Conservation (phyloP, 2,888 invertebrate genomes). For the Prosapia bicincta region DNA sequence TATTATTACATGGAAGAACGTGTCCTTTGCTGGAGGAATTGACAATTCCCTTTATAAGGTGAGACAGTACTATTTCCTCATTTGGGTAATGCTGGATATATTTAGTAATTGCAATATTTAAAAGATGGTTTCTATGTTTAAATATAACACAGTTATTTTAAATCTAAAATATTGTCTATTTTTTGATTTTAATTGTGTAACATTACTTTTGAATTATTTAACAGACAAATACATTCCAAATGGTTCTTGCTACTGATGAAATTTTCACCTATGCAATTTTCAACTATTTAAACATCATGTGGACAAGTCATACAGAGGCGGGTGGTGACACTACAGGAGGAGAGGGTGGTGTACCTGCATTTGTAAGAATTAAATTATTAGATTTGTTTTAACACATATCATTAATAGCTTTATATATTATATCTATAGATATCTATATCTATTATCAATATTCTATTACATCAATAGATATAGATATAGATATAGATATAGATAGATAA, state of each 20-base stretch:
- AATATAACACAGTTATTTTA: no score
- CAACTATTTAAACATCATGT: constrained; percentile 87
- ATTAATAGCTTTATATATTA: no score
- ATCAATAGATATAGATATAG: no score
- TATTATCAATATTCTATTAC: background rate
- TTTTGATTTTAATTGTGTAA: no score
- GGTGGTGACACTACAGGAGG: constrained; percentile 85
- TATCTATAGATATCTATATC: no score
- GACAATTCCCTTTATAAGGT: constrained; percentile 71
- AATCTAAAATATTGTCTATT: no score
- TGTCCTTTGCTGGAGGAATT: constrained; percentile 88
- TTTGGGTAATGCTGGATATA: no score
- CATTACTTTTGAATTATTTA: no score
- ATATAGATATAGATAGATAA: no score
- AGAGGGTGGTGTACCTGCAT: constrained; percentile 84
- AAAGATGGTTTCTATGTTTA: no score
- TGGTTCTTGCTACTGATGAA: constrained; percentile 89
- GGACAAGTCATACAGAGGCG: constrained; percentile 89
- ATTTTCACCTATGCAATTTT: constrained; percentile 92
- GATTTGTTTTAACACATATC: background rate
- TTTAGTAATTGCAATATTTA: no score
- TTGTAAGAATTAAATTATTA: constrained; percentile 55
- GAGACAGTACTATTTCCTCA: no score
- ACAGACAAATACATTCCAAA: constrained; percentile 94
- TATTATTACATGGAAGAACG: constrained; percentile 94